Percentiles rank a stretch among this genome's conserved stretches.
These are phyloP conservation scores for Cladopsammia gracilis DNA, from an alignment of 64 coral and sea anemone species.

Conservation along the genomic window DNA sequence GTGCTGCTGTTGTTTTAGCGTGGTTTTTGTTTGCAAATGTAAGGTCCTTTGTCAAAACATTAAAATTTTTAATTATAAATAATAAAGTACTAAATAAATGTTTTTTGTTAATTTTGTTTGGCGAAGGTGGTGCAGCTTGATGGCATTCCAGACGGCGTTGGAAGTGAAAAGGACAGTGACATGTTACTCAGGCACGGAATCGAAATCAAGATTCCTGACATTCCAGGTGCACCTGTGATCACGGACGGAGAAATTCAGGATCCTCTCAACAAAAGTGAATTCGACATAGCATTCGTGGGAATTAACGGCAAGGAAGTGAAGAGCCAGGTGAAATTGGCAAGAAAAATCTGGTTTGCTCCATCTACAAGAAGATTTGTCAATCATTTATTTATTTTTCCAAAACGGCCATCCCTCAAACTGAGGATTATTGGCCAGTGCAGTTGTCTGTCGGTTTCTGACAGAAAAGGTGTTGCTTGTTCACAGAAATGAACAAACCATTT, in stretches of 20 bases:
- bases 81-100: background rate
- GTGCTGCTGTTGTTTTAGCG: too few relatives aligned
- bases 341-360: conserved; percentile 13
- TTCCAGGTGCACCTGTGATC: background rate
- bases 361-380: too few relatives aligned
- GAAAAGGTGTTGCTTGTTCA: too few relatives aligned
- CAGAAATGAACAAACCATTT: too few relatives aligned
- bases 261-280: background rate
- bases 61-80: background rate
- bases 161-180: background rate
- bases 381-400: too few relatives aligned
- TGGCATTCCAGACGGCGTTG: background rate
- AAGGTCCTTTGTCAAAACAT: background rate
- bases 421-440: too few relatives aligned
- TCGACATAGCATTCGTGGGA: background rate
- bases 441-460: too few relatives aligned
- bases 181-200: background rate
- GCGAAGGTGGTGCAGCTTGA: background rate
- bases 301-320: background rate
- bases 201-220: background rate
- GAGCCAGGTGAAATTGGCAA: background rate
- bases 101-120: background rate
- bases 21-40: too few relatives aligned
- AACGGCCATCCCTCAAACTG: too few relatives aligned
- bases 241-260: background rate